Evolutionary conservation across 2,888 invertebrate species (phyloP), one percentile per base, ranked within the genome.

Genomic region (Ormyrus pomaceus): DNA sequence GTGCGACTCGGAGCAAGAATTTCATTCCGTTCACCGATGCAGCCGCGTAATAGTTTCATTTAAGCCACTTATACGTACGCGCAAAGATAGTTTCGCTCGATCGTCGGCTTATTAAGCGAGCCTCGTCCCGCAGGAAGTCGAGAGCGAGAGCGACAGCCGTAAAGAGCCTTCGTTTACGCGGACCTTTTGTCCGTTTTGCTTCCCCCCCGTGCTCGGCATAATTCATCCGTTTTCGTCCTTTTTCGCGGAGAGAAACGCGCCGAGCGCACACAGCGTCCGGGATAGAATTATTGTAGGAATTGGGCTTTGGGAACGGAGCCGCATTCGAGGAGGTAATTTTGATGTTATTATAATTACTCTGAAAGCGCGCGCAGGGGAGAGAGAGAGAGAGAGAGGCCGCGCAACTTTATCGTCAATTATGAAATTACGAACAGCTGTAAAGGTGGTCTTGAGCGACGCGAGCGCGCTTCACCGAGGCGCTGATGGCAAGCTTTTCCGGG

Each of bases 361-460:
- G 13, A n/a, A 55, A 66, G 51, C 72, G 74, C 58, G 65, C 9
- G 19, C 53, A 34, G 34, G 34, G 34, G 3, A 34, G 34, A 34
- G 34, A 34, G 34, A 34, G 34, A 34, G 34, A 4, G 34, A 34
- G 34, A 34, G 62, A 11, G 19, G 62, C 61, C 53, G 48, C 69
- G 13, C 34, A 34, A 34, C 59, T 72, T 78, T 78, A 72, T 78
- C 78, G 66, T 48, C 66, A 66, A 78, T 78, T 78, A 78, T 45
- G 66, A 68, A 65, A 72, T 72, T 72, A 61, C 66, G 66, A 72
- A 71, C 45, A 48, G 65, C 66, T 56, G 46, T 76, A 68, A 75
- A 75, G 51, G 51, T 50, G 34, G 58, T 34, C 51, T 48, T 34
- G 61, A 56, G 65, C 59, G 59, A 46, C 34, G 64, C 50, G 59